phyloP scores from a whole-genome alignment of 2,888 invertebrate species.

The Nemapogon koenigi region DNA sequence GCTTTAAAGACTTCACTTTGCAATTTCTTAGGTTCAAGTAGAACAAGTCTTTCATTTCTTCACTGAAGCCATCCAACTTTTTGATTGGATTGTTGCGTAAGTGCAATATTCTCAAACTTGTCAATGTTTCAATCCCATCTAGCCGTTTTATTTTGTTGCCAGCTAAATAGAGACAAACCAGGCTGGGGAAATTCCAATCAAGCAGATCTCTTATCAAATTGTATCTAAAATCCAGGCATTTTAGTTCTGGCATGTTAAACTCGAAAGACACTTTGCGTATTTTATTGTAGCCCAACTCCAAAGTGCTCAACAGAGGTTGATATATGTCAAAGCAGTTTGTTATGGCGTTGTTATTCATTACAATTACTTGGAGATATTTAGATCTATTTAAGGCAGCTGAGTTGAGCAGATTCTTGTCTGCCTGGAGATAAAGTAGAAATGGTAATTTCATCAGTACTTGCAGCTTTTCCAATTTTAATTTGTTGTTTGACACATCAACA shows the following conservation, averaged over 20 bases:
- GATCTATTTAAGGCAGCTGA: slow-evolving; percentile 54
- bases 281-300: slow-evolving; percentile 61
- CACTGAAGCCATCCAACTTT: slow-evolving; percentile 56
- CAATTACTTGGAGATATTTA: slow-evolving; percentile 67
- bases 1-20: slow-evolving; percentile 50
- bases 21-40: slow-evolving; percentile 67
- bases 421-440: slow-evolving; percentile 61
- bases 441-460: slow-evolving; percentile 57
- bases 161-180: slow-evolving; percentile 79
- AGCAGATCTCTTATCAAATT: slow-evolving; percentile 48
- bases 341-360: slow-evolving; percentile 61
- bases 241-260: slow-evolving; percentile 39
- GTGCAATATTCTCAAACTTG: slow-evolving; percentile 72
- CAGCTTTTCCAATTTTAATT: slow-evolving; percentile 45
- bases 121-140: slow-evolving; percentile 65
- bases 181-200: slow-evolving; percentile 46
- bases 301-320: slow-evolving; percentile 60
- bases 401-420: slow-evolving; percentile 57
- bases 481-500: slow-evolving; percentile 63
- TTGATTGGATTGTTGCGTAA: slow-evolving; percentile 71
- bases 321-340: slow-evolving; percentile 51
- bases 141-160: slow-evolving; percentile 72
- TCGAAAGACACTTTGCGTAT: slow-evolving; percentile 34
- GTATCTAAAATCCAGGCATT: slow-evolving; percentile 60
- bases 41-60: slow-evolving; percentile 38